A percentile compares a stretch with the other conserved stretches of the same genome.
Evolutionary conservation across 2,797 vertebrate genomes (phyloP).

Genomic region (Silurus aristotelis): DNA sequence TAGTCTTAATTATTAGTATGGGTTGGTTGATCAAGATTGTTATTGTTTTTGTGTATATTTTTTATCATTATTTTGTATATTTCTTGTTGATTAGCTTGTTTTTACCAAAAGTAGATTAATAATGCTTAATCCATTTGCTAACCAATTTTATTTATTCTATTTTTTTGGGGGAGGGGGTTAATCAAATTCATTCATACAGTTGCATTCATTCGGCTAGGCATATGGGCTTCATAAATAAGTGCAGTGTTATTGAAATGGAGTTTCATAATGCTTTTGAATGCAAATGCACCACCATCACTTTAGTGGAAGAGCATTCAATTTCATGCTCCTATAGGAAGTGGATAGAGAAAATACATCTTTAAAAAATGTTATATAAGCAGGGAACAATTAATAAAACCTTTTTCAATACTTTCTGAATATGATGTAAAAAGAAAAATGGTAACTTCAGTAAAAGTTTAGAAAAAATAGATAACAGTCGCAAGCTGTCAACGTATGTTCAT

Average conservation of each 20-base stretch:
- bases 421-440: neutral
- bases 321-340: neutral
- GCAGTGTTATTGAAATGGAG: neutral
- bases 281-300: conserved; percentile 1
- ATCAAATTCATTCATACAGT: neutral
- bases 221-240: neutral
- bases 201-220: neutral
- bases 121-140: too few species aligned
- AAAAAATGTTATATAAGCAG: neutral
- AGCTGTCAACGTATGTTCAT: neutral
- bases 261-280: neutral
- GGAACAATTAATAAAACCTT: neutral
- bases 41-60: neutral
- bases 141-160: too few species aligned
- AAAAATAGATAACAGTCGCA: neutral
- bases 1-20: too few species aligned
- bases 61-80: too few species aligned
- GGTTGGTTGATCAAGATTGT: neutral
- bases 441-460: neutral
- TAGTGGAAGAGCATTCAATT: neutral
- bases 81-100: too few species aligned
- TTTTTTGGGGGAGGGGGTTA: too few species aligned
- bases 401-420: neutral
- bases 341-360: neutral
- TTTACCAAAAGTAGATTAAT: too few species aligned